Base-by-base conservation (phyloP, 53 echinoderm and acorn worm genomes). In the Pentamera pediparva region DNA sequence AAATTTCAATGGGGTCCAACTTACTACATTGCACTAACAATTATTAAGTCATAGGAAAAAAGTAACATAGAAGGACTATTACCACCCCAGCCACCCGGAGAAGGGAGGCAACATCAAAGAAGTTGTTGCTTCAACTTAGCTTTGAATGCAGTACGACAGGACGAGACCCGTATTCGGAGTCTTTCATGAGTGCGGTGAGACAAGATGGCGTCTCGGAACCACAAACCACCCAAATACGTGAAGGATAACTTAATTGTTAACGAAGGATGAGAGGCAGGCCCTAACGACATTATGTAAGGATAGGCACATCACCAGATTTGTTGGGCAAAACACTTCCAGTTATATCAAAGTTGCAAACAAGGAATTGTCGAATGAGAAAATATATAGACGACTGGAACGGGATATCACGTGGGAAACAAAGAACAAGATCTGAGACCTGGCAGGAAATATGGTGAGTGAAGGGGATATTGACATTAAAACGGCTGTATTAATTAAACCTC, bases 391-490 rank as follows among this genome's bases (percentile, higher is more conserved):
- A 30, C 27, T 59, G 18, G 59, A 59, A 6, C 27, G 6, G 32
- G 59, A 59, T 25, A 59, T 30, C 27, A 59, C 59, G 4, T 59
- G 27, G 4, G 10, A 8, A 6, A 59, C 12, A 30, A 32, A 30
- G 9, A 32, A 59, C 12, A 59, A 59, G 32, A 59, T 30, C 32
- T 30, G 9, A 32, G 32, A 25, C 59, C 32, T 59, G 59, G 32
- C 32, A 59, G 59, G 32, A 59, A 59, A 59, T 28, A 59, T 59
- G 59, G 59, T 59, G 32, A 59, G 59, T 59, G 59, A 59, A 13
- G 30, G 32, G 32, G 59, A 30, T 59, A 59, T 59, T 25, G 59
- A 59, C 32, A 59, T 59, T 32, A 59, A 0, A 59, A 59, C 59
- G 32, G 59, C 59, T 59, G 59, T 30, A 25, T 59, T 26, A 4